Conservation (phyloP, 2,797 vertebrate genomes). For the Gila robusta region DNA sequence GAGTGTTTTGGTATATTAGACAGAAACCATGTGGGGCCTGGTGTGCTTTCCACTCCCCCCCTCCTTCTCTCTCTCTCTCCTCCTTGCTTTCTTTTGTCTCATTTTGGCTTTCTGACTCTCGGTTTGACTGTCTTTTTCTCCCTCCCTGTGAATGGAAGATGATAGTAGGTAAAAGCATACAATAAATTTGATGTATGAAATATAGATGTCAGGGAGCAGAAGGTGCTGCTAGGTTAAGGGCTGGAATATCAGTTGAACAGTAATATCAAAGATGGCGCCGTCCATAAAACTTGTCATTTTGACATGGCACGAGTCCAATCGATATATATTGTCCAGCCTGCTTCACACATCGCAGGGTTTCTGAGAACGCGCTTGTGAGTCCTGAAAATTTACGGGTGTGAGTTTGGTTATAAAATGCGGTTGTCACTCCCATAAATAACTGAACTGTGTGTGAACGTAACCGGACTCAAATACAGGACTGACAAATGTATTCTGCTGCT, state of each 20-base stretch:
- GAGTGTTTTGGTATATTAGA: slow-evolving; percentile 21
- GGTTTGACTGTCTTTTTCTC: neutral
- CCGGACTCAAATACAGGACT: too few species aligned
- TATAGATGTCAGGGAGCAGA: slow-evolving; percentile 30
- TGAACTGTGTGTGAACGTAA: neutral
- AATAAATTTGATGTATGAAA: slow-evolving; percentile 39
- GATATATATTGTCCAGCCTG: too few species aligned
- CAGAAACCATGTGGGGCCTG: slow-evolving; percentile 4
- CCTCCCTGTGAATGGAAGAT: slow-evolving; percentile 11
- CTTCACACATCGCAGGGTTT: neutral
- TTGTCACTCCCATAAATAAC: neutral
- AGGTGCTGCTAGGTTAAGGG: neutral
- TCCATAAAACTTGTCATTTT: too few species aligned
- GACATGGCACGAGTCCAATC: too few species aligned
- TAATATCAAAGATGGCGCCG: too few species aligned
- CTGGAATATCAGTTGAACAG: neutral
- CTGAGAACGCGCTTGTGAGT: neutral
- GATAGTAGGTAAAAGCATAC: slow-evolving; percentile 18
- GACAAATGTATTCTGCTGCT: neutral
- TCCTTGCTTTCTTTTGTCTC: slow-evolving; percentile 14
- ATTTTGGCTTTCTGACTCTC: slow-evolving; percentile 4
- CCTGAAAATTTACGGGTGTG: neutral
- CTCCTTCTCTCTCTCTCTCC: slow-evolving; percentile 20
- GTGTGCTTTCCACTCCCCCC: slow-evolving; percentile 11
- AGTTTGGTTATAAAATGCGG: neutral